Evolutionary conservation across 35 echinoderm and acorn worm species (phyloP).

Genomic region (Hemicentrotus pulcherrimus): DNA sequence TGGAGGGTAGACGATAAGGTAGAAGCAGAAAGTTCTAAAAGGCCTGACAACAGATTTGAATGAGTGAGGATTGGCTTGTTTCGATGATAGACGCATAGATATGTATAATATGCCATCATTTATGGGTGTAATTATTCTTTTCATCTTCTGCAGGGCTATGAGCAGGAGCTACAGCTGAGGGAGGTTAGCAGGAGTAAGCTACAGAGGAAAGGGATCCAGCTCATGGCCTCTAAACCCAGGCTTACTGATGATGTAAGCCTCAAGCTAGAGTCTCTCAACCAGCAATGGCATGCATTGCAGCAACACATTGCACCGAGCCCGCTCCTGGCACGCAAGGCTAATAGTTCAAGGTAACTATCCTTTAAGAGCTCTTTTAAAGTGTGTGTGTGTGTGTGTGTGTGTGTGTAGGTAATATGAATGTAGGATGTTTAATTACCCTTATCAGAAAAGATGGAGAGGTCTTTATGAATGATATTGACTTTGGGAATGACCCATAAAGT

Average conservation of each 20-base stretch:
- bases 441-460: background rate
- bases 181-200: conserved; percentile 89
- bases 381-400: too few relatives aligned
- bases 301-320: conserved; percentile 36
- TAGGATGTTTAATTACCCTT: background rate
- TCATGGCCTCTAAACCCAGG: conserved; percentile 72
- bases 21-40: too few relatives aligned
- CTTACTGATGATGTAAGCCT: conserved; percentile 58
- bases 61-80: too few relatives aligned
- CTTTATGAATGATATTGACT: background rate
- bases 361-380: background rate
- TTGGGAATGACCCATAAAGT: background rate
- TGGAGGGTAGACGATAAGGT: too few relatives aligned
- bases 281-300: conserved; percentile 74
- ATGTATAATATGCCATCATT: too few relatives aligned
- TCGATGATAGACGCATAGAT: too few relatives aligned
- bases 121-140: background rate
- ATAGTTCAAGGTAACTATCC: conserved; percentile 20
- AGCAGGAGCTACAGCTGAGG: conserved; percentile 84
- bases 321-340: conserved; percentile 17
- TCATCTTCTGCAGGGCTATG: conserved; percentile 74
- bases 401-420: too few relatives aligned
- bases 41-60: too few relatives aligned
- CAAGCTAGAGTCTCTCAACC: conserved; percentile 78
- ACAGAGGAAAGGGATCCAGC: conserved; percentile 75